Evolutionary conservation across 1,140 invertebrate species (phyloP).

Genomic region (Pogonomyrmex barbatus): DNA sequence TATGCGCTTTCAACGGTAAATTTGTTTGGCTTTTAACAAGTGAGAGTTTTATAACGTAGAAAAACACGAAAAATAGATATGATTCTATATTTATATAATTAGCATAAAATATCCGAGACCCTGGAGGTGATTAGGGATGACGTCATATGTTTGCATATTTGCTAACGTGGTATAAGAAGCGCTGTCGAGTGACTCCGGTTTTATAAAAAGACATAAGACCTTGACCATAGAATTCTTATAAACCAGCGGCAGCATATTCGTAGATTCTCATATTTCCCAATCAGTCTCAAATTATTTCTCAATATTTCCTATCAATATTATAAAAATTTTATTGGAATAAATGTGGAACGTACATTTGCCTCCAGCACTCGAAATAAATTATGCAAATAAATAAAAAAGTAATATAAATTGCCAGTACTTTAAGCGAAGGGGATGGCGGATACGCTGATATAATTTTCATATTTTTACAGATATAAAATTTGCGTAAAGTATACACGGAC

Average conservation of each 20-base stretch:
- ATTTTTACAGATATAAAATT: constrained; percentile 16
- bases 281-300: not conserved
- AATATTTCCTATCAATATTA: not conserved
- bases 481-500: not conserved
- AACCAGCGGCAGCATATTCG: not conserved
- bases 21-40: not conserved
- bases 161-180: not conserved
- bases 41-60: not conserved
- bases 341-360: not conserved
- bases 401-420: not conserved
- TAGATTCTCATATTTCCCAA: not conserved
- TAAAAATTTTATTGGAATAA: not conserved
- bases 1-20: not conserved
- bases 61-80: not conserved
- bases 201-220: not conserved
- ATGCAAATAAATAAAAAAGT: not conserved
- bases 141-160: not conserved
- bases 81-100: not conserved
- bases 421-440: too few relatives aligned
- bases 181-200: not conserved
- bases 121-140: not conserved
- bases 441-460: not conserved
- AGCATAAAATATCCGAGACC: not conserved
- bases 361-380: not conserved
- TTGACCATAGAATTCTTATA: constrained; percentile 16